Conservation (phyloP, 2,797 vertebrate genomes). For the Thripadectes ignobilis region DNA sequence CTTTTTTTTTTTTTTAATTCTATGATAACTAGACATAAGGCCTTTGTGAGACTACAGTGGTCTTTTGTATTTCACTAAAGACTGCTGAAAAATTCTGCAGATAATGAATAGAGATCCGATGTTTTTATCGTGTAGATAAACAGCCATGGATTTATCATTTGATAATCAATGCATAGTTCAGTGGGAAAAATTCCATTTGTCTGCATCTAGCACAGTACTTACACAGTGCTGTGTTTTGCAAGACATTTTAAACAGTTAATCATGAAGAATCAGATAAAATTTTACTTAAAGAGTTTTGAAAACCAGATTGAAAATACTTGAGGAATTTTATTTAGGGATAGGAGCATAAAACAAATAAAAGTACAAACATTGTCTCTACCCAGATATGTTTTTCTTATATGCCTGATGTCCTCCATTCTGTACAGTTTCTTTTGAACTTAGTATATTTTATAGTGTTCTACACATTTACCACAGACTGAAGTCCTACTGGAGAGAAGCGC, state of each 20-base stretch:
- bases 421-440: neutral
- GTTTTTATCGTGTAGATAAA: slow-evolving; percentile 39
- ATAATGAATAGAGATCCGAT: slow-evolving; percentile 9
- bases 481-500: neutral
- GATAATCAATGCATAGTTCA: slow-evolving; percentile 13
- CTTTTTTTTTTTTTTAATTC: neutral
- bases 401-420: neutral
- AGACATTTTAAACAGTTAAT: neutral
- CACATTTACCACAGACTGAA: neutral
- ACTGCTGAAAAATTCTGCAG: slow-evolving; percentile 26
- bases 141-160: slow-evolving; percentile 29
- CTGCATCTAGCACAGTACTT: neutral
- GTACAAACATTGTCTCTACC: neutral
- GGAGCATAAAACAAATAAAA: neutral
- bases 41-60: neutral
- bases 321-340: neutral
- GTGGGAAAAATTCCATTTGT: neutral
- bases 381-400: neutral
- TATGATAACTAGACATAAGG: neutral
- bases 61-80: neutral
- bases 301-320: neutral
- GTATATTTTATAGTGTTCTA: neutral
- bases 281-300: neutral
- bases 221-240: neutral
- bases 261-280: neutral